Conservation (phyloP, 1,140 invertebrate genomes). For the Brachionus plicatilis region DNA sequence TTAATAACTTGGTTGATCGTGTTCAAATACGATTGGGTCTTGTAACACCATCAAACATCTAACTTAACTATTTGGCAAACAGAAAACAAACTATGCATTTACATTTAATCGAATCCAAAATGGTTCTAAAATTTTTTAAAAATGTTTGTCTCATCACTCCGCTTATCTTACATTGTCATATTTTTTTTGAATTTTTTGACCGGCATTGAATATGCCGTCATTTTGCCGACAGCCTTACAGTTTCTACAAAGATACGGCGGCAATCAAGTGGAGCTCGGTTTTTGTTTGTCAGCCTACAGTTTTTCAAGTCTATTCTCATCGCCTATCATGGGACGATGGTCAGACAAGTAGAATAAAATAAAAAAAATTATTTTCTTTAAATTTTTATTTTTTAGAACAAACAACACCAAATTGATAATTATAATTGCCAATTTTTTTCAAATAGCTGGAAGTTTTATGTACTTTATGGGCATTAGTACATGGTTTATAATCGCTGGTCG, state of each 20-base stretch:
- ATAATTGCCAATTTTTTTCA: conserved; percentile 45
- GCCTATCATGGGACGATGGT: conserved; percentile 43
- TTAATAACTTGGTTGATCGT: background rate
- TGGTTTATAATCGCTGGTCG: conserved; percentile 43
- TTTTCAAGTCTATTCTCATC: conserved; percentile 44
- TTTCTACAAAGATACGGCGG: conserved; percentile 13
- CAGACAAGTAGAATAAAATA: conserved; percentile 40
- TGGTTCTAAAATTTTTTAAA: background rate
- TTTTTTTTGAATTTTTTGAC: conserved; percentile 37
- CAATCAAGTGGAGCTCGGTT: conserved; percentile 41
- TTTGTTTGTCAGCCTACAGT: conserved; percentile 44
- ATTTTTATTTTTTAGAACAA: conserved; percentile 19
- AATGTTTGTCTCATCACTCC: background rate
- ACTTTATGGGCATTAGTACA: conserved; percentile 42
- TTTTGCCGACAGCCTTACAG: conserved; percentile 32
- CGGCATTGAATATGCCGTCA: conserved; percentile 38
- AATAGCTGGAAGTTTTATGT: conserved; percentile 44
- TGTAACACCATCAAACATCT: background rate
- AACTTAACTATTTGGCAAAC: conserved; percentile 16
- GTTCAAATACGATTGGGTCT: conserved; percentile 12
- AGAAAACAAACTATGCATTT: background rate
- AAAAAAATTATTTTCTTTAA: background rate
- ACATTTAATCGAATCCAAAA: background rate
- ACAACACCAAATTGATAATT: conserved; percentile 42
- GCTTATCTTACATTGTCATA: conserved; percentile 32